A percentile compares a stretch with the other conserved stretches of the same genome.
These are phyloP conservation scores for Philopedon plagiatum DNA, from an alignment of 2,888 invertebrate genomes.

Conservation along the genomic window DNA sequence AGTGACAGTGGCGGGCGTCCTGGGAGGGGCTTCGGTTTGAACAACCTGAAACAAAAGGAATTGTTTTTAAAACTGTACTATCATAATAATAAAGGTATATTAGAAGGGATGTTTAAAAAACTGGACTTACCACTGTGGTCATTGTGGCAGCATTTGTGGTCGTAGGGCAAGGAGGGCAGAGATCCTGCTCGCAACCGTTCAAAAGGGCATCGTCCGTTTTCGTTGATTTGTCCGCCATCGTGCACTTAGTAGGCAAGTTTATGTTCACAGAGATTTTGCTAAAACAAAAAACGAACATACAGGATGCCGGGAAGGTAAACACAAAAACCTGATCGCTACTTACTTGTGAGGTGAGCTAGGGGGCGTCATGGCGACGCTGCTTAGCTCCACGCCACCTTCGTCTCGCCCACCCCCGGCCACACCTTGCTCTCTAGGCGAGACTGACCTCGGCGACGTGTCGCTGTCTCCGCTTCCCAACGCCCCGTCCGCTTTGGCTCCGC, in stretches of 20 bases:
- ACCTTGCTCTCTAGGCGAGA: constrained; percentile 61
- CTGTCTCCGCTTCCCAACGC: constrained; percentile 53
- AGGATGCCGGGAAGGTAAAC: neutral
- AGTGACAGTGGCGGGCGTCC: constrained; percentile 28
- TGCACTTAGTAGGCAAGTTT: constrained; percentile 66
- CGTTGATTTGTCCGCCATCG: constrained; percentile 79
- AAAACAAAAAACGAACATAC: neutral
- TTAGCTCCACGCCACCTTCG: constrained; percentile 64
- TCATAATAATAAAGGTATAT: neutral
- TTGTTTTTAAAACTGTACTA: no score
- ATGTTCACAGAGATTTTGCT: constrained; percentile 21
- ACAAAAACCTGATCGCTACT: constrained; percentile 57
- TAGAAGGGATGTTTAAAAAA: neutral
- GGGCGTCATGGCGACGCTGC: constrained; percentile 72
- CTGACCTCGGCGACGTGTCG: constrained; percentile 62
- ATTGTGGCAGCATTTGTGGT: constrained; percentile 72
- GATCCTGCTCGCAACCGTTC: constrained; percentile 62
- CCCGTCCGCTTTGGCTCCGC: constrained; percentile 56
- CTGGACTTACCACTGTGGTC: constrained; percentile 67
- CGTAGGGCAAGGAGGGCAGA: constrained; percentile 63
- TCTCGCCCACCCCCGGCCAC: constrained; percentile 53
- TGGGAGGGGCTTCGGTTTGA: constrained; percentile 60
- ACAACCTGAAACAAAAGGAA: constrained; percentile 22
- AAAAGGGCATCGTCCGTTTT: constrained; percentile 74
- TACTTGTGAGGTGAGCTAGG: constrained; percentile 77